A percentile compares a stretch with the other conserved stretches of the same genome.
Evolutionary conservation across 2,797 vertebrate genomes (phyloP).

Genomic region (Argya squamiceps): DNA sequence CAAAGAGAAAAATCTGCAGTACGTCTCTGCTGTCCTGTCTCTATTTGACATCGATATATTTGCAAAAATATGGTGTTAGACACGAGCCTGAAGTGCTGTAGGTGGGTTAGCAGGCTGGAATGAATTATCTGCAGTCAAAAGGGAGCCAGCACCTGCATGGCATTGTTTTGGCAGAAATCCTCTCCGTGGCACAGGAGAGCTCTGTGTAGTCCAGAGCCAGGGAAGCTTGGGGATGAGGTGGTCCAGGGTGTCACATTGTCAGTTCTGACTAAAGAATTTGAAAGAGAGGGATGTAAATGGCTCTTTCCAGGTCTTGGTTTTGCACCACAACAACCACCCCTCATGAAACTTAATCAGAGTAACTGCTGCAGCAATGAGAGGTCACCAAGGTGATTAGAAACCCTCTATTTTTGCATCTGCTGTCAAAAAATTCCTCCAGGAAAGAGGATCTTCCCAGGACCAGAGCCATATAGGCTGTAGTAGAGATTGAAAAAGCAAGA

Average conservation of each 20-base stretch:
- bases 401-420: background rate
- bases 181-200: background rate
- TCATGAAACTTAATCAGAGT: background rate
- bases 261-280: background rate
- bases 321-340: too few relatives aligned
- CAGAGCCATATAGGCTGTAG: background rate
- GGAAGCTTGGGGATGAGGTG: background rate
- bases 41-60: background rate
- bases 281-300: background rate
- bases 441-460: background rate
- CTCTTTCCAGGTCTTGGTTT: background rate
- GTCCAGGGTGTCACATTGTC: background rate
- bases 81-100: background rate
- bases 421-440: background rate
- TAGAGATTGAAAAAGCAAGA: background rate
- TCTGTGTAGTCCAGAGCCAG: background rate
- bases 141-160: background rate
- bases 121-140: background rate
- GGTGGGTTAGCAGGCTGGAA: background rate
- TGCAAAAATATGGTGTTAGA: background rate
- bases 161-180: background rate
- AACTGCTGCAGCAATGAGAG: background rate
- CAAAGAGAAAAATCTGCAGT: background rate
- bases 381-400: background rate
- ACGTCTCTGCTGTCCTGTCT: background rate